Evolutionary conservation across 2,888 invertebrate species (phyloP).

Genomic region (Cosmia pyralina): DNA sequence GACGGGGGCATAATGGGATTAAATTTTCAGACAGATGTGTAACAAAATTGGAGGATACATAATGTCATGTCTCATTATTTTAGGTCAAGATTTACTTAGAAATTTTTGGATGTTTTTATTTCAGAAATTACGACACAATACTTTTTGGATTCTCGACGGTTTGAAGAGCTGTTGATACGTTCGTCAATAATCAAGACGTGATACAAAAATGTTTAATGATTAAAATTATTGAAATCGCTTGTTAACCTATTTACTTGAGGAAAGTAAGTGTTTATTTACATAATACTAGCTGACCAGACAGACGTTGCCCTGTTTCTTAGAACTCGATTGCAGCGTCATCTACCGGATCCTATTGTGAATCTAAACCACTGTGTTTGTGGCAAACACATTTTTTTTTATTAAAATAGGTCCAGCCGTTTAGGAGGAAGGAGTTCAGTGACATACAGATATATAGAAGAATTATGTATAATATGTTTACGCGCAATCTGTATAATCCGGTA

Average conservation of each 20-base stretch:
- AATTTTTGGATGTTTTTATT: conserved; percentile 39
- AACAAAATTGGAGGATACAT: conserved; percentile 58
- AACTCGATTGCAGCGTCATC: too few species aligned
- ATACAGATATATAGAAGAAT: too few species aligned
- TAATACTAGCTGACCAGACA: too few species aligned
- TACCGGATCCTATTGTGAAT: too few species aligned
- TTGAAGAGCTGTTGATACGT: conserved; percentile 29
- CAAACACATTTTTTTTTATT: too few species aligned
- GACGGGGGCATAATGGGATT: conserved; percentile 65
- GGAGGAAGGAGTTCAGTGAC: too few species aligned
- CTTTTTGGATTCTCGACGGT: conserved; percentile 1
- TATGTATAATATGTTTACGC: too few species aligned
- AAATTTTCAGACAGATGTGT: conserved; percentile 64
- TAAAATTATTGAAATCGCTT: conserved; percentile 3
- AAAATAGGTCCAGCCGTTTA: too few species aligned
- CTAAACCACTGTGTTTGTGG: too few species aligned
- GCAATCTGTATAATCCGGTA: too few species aligned
- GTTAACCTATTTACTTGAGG: background rate
- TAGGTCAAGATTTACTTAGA: conserved; percentile 52
- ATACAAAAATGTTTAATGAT: conserved; percentile 5
- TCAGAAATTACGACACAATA: conserved; percentile 11
- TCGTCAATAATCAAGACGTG: conserved; percentile 10
- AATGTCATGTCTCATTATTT: conserved; percentile 57
- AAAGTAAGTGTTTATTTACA: too few species aligned
- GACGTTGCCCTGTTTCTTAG: too few species aligned